Evolutionary conservation across 2,113 vertebrate species (phyloP).

Genomic region (Bubo blakistoni): DNA sequence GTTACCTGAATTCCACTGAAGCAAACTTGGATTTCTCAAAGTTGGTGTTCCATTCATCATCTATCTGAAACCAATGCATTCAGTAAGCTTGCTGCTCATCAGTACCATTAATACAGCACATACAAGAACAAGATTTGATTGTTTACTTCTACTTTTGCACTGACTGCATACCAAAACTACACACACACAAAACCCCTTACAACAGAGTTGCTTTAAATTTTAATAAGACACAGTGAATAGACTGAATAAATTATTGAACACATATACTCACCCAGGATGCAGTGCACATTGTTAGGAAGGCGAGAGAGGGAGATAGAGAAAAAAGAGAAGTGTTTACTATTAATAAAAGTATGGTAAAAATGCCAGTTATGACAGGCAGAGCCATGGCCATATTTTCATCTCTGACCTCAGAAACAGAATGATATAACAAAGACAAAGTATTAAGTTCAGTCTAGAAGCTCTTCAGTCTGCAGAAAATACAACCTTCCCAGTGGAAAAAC

Average conservation of each 20-base stretch:
- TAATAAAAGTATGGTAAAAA: neutral
- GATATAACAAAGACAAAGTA: neutral
- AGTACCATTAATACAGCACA: neutral
- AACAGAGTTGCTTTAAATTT: constrained; percentile 19
- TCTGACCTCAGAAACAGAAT: neutral
- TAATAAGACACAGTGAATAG: neutral
- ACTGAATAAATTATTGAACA: neutral
- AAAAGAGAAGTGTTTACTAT: neutral
- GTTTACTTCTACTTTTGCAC: neutral
- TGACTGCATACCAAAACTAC: neutral
- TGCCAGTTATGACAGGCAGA: neutral
- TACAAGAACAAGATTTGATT: neutral
- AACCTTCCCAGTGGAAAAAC: neutral
- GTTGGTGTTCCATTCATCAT: neutral
- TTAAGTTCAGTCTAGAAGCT: neutral
- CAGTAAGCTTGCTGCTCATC: neutral
- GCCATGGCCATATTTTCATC: neutral
- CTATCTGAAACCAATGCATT: neutral
- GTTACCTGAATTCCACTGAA: neutral
- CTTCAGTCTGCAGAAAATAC: neutral
- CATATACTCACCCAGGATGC: neutral
- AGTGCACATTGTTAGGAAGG: neutral
- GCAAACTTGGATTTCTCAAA: neutral
- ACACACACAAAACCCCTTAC: neutral
- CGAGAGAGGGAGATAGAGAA: neutral